Base-by-base conservation (phyloP, 2,888 invertebrate species). In the Caenorhabditis zanzibari region DNA sequence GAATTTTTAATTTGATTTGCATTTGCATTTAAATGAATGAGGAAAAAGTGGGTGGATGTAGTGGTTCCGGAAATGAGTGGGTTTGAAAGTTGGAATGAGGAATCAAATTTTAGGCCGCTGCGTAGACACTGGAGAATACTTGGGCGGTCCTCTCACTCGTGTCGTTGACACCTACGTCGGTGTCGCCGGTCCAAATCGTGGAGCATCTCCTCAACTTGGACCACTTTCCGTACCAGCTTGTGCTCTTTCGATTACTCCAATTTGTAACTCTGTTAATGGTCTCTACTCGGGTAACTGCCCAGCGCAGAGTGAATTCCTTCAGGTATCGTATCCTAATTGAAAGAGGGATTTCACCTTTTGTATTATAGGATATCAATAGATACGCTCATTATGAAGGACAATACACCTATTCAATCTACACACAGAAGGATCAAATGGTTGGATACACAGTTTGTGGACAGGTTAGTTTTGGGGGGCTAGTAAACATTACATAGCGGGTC, bases 181-280 rank as follows among this genome's bases (percentile, higher is more conserved):
- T 1, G 90, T 91, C 2, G 92, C 92, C 0, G 92, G 92, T 12
- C 92, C 92, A 19, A 92, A 92, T 68, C 92, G 90, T 54, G 92
- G 92, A 44, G 90, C 91, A 10, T 74, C 87, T 9, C 90, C 88
- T 7, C 90, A 91, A 85, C 76, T 88, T 16, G 92, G 87, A 16
- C 90, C 88, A 7, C 59, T 92, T 9, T 85, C 88, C 9, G 74
- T 92, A 32, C 92, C 92, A 7, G 92, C 90, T 7, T 92, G 92
- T 74, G 89, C 89, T 14, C 84, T 92, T 44, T 85, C 88, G 24
- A 83, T 89, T 10, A 77, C 87, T 10, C 90, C 90, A 2, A 82
- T 89, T 44, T 89, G 89, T 58, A 88, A 89, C 35, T 80, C 83
- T 19, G 83, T 88, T 10, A 92, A 89, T 44, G 92, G 92, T 0